Conservation (phyloP, 2,888 invertebrate genomes). For the Hetaerina titia region DNA sequence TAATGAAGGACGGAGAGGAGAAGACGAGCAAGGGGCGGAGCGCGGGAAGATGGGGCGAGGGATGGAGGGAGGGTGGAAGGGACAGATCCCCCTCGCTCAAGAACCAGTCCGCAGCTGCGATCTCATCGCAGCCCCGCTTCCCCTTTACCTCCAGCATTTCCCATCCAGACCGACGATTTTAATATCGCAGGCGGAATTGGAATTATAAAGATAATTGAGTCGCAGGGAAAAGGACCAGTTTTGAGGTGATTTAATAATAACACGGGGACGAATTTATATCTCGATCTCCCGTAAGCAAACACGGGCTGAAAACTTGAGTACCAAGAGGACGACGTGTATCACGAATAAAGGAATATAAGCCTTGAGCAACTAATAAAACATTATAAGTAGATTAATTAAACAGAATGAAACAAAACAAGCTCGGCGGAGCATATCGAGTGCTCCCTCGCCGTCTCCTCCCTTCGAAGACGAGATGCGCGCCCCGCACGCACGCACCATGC, state of each 20-base stretch:
- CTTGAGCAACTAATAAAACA: slow-evolving; percentile 20
- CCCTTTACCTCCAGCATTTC: slow-evolving; percentile 37
- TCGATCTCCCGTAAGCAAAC: slow-evolving; percentile 33
- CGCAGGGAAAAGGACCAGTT: slow-evolving; percentile 64
- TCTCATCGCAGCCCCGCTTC: neutral
- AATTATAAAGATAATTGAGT: slow-evolving; percentile 67
- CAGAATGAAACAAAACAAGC: neutral
- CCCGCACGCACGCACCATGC: neutral
- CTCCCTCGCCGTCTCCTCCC: neutral
- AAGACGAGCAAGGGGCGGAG: neutral
- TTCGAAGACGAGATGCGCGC: neutral
- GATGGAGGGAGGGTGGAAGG: neutral
- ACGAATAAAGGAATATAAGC: slow-evolving; percentile 8
- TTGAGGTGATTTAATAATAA: slow-evolving; percentile 63
- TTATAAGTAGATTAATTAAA: slow-evolving; percentile 23
- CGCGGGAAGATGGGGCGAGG: neutral
- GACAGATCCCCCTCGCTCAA: slow-evolving; percentile 15
- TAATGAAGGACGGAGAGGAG: slow-evolving; percentile 21
- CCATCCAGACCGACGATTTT: slow-evolving; percentile 57
- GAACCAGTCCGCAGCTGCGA: neutral
- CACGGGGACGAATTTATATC: slow-evolving; percentile 50
- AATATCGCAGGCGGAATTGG: slow-evolving; percentile 64
- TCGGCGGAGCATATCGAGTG: neutral
- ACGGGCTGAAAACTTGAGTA: neutral
- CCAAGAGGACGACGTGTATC: neutral